Percentiles rank a stretch among this genome's conserved stretches.
Conservation (phyloP, 2,888 invertebrate species). For the Byasa hedistus region DNA sequence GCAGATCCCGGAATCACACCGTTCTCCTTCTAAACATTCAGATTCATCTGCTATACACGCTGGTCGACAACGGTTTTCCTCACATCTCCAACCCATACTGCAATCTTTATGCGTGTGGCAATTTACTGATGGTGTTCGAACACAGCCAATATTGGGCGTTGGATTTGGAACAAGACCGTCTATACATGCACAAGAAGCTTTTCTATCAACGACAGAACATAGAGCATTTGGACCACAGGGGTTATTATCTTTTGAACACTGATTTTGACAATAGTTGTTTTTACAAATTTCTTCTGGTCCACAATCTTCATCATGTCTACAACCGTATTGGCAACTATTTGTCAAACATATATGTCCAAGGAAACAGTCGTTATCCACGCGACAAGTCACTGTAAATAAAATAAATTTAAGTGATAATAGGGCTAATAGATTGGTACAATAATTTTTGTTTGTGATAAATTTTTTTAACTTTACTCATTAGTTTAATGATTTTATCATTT, state of each 20-base stretch:
- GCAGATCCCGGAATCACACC: slow-evolving; percentile 87
- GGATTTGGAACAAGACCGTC: slow-evolving; percentile 91
- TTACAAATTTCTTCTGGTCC: slow-evolving; percentile 90
- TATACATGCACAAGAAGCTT: slow-evolving; percentile 89
- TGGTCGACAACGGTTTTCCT: slow-evolving; percentile 86
- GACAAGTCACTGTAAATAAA: slow-evolving; percentile 84
- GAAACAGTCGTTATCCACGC: slow-evolving; percentile 95
- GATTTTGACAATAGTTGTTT: slow-evolving; percentile 89
- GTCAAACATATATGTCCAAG: slow-evolving; percentile 92
- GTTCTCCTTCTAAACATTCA: slow-evolving; percentile 91
- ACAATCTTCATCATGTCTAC: slow-evolving; percentile 92
- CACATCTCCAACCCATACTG: slow-evolving; percentile 84
- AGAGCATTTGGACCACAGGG: slow-evolving; percentile 93
- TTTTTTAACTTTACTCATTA: too few relatives aligned
- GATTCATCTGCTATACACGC: slow-evolving; percentile 85
- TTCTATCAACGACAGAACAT: slow-evolving; percentile 89
- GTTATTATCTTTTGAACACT: slow-evolving; percentile 82
- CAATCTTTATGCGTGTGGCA: slow-evolving; percentile 90
- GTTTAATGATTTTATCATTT: too few relatives aligned
- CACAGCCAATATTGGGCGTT: slow-evolving; percentile 92
- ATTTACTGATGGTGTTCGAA: slow-evolving; percentile 87
- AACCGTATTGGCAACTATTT: slow-evolving; percentile 92
- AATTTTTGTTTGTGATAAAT: too few relatives aligned
- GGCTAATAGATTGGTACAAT: too few relatives aligned
- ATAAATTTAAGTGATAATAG: background rate